Evolutionary conservation across 1,140 invertebrate species (phyloP).

Genomic region (Venustaconcha ellipsiformis): DNA sequence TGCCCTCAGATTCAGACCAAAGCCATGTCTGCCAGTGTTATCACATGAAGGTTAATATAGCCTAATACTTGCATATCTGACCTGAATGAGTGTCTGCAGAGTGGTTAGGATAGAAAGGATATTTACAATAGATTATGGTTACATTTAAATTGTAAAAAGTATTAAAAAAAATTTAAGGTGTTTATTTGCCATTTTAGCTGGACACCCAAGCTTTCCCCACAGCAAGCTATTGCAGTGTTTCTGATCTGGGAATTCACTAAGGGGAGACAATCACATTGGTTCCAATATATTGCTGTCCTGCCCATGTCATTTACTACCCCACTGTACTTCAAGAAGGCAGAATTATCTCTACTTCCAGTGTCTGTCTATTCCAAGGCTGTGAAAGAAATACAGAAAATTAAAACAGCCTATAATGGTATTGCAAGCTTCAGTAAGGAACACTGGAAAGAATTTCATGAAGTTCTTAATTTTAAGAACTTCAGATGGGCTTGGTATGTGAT

Average conservation of each 20-base stretch:
- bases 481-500: slow-evolving; percentile 79
- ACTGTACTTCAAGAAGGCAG: slow-evolving; percentile 47
- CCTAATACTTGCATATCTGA: too few relatives aligned
- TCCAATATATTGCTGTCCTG: slow-evolving; percentile 74
- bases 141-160: too few relatives aligned
- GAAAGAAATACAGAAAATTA: slow-evolving; percentile 30
- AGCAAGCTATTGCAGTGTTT: slow-evolving; percentile 73
- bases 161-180: too few relatives aligned
- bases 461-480: slow-evolving; percentile 50
- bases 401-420: slow-evolving; percentile 23
- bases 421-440: slow-evolving; percentile 21
- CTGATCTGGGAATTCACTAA: slow-evolving; percentile 69
- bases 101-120: too few relatives aligned
- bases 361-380: slow-evolving; percentile 68
- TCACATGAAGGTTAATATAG: too few relatives aligned
- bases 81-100: too few relatives aligned
- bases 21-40: too few relatives aligned
- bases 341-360: slow-evolving; percentile 67
- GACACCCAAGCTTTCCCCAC: slow-evolving; percentile 33
- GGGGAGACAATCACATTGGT: slow-evolving; percentile 60
- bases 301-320: slow-evolving; percentile 71
- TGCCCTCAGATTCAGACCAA: too few relatives aligned
- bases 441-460: slow-evolving; percentile 31
- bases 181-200: slow-evolving; percentile 37
- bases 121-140: too few relatives aligned